Evolutionary conservation across 1,140 invertebrate species (phyloP).

Genomic region (Saxidomus purpurata): DNA sequence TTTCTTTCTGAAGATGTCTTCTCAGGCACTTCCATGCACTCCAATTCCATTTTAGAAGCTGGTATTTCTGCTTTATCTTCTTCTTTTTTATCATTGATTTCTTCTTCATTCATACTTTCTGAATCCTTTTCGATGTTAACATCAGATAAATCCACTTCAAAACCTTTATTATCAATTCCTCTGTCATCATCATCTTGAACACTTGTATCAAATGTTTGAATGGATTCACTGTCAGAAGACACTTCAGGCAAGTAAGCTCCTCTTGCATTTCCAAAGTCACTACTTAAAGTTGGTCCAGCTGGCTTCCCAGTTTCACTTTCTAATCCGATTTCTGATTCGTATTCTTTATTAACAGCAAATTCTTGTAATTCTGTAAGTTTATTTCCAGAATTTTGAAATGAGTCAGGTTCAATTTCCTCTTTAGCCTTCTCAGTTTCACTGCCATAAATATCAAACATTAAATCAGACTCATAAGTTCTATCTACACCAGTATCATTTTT

Average conservation of each 20-base stretch:
- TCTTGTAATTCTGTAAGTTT: not conserved
- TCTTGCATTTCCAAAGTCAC: not conserved
- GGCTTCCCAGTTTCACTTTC: not conserved
- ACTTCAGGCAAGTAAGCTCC: not conserved
- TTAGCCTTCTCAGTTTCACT: not conserved
- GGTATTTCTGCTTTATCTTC: not conserved
- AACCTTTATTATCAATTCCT: slow-evolving; percentile 1
- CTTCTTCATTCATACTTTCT: slow-evolving; percentile 30
- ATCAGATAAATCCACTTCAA: slow-evolving; percentile 8
- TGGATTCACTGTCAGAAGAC: not conserved
- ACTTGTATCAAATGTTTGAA: not conserved
- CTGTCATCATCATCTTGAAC: not conserved
- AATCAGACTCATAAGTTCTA: not conserved
- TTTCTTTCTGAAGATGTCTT: too few species aligned
- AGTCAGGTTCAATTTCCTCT: not conserved
- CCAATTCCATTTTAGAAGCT: too few species aligned
- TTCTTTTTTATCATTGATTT: not conserved
- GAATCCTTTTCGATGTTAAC: slow-evolving; percentile 31
- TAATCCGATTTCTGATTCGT: not conserved
- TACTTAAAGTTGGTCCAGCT: not conserved
- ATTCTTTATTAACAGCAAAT: not conserved
- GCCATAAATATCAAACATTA: not conserved
- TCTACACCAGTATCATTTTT: not conserved
- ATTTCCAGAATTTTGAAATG: not conserved
- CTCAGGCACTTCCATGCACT: not conserved